phyloP scores from a whole-genome alignment of 2,888 invertebrate genomes.

The Invenusta paracnida region DNA sequence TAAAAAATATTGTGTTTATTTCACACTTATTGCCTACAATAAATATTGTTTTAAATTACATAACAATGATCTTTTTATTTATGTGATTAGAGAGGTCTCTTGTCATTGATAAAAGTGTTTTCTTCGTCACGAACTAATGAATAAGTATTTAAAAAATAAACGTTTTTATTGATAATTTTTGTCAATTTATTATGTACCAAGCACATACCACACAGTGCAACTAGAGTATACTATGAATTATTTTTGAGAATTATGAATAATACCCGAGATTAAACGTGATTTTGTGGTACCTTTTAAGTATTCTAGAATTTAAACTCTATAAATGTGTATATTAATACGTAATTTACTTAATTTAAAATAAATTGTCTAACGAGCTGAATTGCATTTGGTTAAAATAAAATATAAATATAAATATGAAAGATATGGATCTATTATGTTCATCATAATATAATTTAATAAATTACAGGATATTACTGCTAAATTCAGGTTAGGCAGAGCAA shows the following conservation, averaged over 20 bases:
- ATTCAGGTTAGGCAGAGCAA: not conserved
- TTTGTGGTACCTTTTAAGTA: not conserved
- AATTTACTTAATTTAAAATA: not conserved
- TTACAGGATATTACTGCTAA: no score
- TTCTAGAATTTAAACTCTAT: not conserved
- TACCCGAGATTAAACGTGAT: not conserved
- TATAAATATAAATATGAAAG: not conserved
- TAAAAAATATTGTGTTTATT: not conserved
- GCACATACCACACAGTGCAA: not conserved
- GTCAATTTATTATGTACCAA: not conserved
- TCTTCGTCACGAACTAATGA: not conserved
- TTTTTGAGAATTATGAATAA: not conserved
- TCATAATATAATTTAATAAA: no score
- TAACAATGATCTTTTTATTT: not conserved
- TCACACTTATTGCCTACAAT: not conserved
- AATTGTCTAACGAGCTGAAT: not conserved
- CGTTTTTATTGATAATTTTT: not conserved
- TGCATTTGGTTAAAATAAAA: not conserved
- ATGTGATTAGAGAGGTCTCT: not conserved
- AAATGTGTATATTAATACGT: not conserved
- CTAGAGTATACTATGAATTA: not conserved
- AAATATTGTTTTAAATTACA: not conserved
- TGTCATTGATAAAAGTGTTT: not conserved
- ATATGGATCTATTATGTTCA: not conserved
- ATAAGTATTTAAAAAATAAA: not conserved